Percentiles rank a stretch among this genome's conserved stretches.
Evolutionary conservation across 2,797 vertebrate genomes (phyloP).

Genomic region (Pagetopsis macropterus): DNA sequence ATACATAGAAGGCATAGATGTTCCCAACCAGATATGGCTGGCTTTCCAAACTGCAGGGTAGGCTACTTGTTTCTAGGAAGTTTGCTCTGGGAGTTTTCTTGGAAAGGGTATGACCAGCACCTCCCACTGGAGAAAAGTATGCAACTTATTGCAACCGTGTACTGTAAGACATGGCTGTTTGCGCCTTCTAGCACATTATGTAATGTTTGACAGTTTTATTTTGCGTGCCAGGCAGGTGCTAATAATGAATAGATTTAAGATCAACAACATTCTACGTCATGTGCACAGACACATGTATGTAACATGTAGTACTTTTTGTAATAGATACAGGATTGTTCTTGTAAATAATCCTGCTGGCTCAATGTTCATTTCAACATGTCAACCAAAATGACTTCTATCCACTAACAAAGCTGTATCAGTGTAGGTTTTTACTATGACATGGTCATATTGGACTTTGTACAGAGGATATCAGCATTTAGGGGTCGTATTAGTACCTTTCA

Average conservation of each 20-base stretch:
- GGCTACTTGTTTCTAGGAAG: constrained; percentile 50
- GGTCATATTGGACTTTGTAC: background rate
- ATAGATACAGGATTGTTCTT: constrained; percentile 24
- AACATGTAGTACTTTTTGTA: background rate
- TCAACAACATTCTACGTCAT: background rate
- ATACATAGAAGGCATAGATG: background rate
- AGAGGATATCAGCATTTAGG: background rate
- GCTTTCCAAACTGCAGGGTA: background rate
- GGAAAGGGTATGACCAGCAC: constrained; percentile 36
- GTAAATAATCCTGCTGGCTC: background rate
- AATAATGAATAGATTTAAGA: constrained; percentile 18
- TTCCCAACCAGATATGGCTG: background rate
- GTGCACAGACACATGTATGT: background rate
- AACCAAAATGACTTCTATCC: background rate
- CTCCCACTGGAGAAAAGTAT: constrained; percentile 52
- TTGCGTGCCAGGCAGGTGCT: background rate
- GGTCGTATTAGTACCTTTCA: background rate
- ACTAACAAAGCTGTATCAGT: background rate
- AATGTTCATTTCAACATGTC: background rate
- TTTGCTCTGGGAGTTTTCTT: constrained; percentile 38
- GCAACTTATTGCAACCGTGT: constrained; percentile 51
- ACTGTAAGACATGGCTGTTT: constrained; percentile 16
- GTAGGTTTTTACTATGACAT: background rate
- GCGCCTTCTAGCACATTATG: background rate
- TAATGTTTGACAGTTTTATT: constrained; percentile 34